phyloP scores from a whole-genome alignment of 2,113 vertebrate genomes.

The Cebidichthys violaceus region DNA sequence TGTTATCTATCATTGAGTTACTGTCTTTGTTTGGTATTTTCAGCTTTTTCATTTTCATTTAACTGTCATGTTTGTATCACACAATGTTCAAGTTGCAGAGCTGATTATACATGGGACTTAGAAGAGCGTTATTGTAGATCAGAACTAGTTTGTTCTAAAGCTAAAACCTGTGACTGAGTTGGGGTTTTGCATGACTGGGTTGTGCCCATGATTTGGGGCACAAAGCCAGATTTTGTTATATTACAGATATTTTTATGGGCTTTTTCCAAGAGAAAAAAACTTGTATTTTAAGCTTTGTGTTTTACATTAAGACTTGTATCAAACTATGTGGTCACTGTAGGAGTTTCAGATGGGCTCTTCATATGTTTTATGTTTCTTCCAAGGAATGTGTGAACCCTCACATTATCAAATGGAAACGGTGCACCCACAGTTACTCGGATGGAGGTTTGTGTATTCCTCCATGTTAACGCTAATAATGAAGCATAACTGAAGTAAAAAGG shows the following conservation, averaged over 20 bases:
- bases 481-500: constrained; percentile 16
- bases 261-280: constrained; percentile 52
- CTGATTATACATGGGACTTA: constrained; percentile 40
- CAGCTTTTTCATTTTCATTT: constrained; percentile 49
- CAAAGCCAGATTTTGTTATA: constrained; percentile 71
- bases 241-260: constrained; percentile 70
- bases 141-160: constrained; percentile 49
- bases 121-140: constrained; percentile 44
- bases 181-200: constrained; percentile 56
- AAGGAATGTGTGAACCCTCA: constrained; percentile 70
- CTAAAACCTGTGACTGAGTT: constrained; percentile 57
- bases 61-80: constrained; percentile 63
- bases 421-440: constrained; percentile 22
- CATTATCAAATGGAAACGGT: constrained; percentile 74
- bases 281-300: constrained; percentile 65
- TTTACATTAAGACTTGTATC: constrained; percentile 61
- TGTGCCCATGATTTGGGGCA: constrained; percentile 30
- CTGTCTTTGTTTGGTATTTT: constrained; percentile 62
- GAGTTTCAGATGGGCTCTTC: constrained; percentile 35
- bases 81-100: constrained; percentile 51
- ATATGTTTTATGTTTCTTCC: constrained; percentile 48
- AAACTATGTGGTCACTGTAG: constrained; percentile 49
- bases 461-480: constrained; percentile 26
- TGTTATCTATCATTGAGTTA: constrained; percentile 51
- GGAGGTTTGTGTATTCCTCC: constrained; percentile 27